Evolutionary conservation across 2,797 vertebrate genomes (phyloP).

Genomic region (Alosa sapidissima): DNA sequence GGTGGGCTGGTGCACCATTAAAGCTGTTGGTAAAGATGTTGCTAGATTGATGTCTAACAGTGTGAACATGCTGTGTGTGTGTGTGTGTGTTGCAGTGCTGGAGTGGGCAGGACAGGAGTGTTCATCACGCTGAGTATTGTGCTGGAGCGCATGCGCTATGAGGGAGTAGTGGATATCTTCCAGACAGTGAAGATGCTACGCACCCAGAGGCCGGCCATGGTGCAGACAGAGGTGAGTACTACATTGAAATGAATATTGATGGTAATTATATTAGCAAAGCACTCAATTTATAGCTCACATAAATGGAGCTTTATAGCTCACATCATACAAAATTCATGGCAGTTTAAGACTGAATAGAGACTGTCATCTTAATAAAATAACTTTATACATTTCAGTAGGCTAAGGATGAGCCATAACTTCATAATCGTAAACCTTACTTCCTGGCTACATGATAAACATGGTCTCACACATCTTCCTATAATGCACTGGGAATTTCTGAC

Average conservation of each 20-base stretch:
- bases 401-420: too few species aligned
- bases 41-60: background rate
- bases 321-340: background rate
- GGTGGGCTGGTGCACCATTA: conserved; percentile 69
- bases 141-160: conserved; percentile 98
- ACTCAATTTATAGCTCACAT: background rate
- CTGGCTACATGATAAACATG: too few species aligned
- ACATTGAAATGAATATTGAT: background rate
- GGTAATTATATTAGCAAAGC: background rate
- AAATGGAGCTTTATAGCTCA: background rate
- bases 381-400: background rate
- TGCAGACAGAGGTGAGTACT: conserved; percentile 93
- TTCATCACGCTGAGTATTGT: conserved; percentile 99
- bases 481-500: background rate
- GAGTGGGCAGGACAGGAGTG: conserved; percentile 95
- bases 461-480: background rate
- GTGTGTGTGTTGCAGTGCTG: conserved; percentile 76
- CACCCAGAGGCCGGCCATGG: conserved; percentile 97
- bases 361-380: background rate
- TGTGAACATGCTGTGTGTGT: too few species aligned
- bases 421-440: too few species aligned
- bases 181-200: conserved; percentile 99
- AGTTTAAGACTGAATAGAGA: background rate
- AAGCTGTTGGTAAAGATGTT: background rate
- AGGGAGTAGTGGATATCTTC: conserved; percentile 99